phyloP scores from a whole-genome alignment of 1,140 invertebrate species.

The Sipha flava region DNA sequence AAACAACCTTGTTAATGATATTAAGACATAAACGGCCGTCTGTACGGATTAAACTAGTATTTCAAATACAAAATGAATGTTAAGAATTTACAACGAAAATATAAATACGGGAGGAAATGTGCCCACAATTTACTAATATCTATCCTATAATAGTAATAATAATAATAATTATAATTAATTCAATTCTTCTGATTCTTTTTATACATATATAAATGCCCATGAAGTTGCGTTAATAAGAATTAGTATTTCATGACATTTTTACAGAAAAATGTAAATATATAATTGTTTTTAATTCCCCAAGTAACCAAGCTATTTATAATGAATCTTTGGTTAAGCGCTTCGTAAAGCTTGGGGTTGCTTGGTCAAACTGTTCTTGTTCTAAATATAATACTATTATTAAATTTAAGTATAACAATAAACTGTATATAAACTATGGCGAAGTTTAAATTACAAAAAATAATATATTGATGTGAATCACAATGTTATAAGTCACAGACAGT shows the following conservation, averaged over 20 bases:
- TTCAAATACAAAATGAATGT: neutral
- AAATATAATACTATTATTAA: slow-evolving; percentile 7
- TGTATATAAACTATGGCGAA: slow-evolving; percentile 1
- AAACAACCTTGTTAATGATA: neutral
- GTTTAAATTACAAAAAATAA: slow-evolving; percentile 10
- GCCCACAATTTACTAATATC: neutral
- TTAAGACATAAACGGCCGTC: neutral
- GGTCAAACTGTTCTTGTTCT: slow-evolving; percentile 16
- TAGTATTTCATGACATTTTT: slow-evolving; percentile 7
- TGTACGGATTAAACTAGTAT: neutral
- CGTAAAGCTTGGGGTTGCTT: slow-evolving; percentile 17
- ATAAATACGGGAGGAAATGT: neutral
- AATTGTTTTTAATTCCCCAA: slow-evolving; percentile 10
- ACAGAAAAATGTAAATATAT: neutral
- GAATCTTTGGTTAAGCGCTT: slow-evolving; percentile 26
- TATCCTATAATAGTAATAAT: slow-evolving; percentile 1
- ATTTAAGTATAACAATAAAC: slow-evolving; percentile 16
- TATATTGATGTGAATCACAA: slow-evolving; percentile 19
- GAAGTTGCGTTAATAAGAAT: slow-evolving; percentile 11
- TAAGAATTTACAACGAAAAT: neutral
- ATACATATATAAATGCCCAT: slow-evolving; percentile 21
- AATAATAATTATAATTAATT: neutral
- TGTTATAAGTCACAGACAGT: slow-evolving; percentile 21
- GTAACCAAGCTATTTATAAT: slow-evolving; percentile 2
- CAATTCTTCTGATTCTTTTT: neutral